phyloP scores from a whole-genome alignment of 1,140 invertebrate genomes.

The Colletes gigas region DNA sequence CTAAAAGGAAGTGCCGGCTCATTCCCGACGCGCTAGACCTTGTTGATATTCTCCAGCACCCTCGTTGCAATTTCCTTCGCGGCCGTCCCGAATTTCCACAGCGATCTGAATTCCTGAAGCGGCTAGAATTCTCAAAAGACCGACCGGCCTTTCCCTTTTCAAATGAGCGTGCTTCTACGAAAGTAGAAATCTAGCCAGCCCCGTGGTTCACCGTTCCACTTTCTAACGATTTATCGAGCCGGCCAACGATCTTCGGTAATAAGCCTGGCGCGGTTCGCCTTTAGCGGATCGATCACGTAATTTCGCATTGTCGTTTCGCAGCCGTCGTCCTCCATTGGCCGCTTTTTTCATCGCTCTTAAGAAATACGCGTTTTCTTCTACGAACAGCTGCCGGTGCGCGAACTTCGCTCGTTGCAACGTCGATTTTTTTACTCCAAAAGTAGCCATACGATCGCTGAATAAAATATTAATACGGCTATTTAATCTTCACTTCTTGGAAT shows the following conservation, averaged over 20 bases:
- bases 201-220: conserved; percentile 58
- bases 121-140: conserved; percentile 25
- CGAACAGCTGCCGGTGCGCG: background rate
- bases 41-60: background rate
- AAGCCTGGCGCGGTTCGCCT: conserved; percentile 33
- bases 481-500: too few species aligned
- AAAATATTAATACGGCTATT: too few species aligned
- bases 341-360: conserved; percentile 39
- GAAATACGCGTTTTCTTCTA: conserved; percentile 35
- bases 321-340: conserved; percentile 20
- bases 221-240: conserved; percentile 62
- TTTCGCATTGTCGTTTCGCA: conserved; percentile 38
- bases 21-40: background rate
- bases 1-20: background rate
- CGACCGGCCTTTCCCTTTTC: conserved; percentile 49
- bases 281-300: conserved; percentile 46
- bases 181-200: conserved; percentile 50
- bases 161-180: conserved; percentile 43
- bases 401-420: background rate
- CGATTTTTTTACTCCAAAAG: background rate
- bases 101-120: conserved; percentile 58
- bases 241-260: conserved; percentile 46
- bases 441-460: too few species aligned
- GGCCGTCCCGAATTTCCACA: conserved; percentile 29
- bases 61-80: conserved; percentile 34